phyloP scores from a whole-genome alignment of 2,888 invertebrate genomes.

The Germaria angustata region DNA sequence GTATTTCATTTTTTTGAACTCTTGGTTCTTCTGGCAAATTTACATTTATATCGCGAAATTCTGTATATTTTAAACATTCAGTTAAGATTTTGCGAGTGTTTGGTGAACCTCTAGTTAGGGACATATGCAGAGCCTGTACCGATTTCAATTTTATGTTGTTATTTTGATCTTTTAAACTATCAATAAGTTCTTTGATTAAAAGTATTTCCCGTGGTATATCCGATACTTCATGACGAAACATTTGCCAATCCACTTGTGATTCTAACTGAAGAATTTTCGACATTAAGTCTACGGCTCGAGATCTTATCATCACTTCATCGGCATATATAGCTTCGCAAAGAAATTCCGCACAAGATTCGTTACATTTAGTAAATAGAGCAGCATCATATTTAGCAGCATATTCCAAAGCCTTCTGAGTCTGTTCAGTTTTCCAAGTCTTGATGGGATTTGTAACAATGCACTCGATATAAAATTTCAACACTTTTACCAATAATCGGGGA shows the following conservation, averaged over 20 bases:
- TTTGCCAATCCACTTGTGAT: conserved; percentile 77
- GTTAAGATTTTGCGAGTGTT: conserved; percentile 74
- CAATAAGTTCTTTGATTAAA: conserved; percentile 75
- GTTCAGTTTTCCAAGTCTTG: conserved; percentile 75
- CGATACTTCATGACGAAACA: conserved; percentile 78
- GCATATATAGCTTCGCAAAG: conserved; percentile 74
- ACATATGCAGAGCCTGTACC: conserved; percentile 74
- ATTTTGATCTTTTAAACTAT: conserved; percentile 74
- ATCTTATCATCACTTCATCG: conserved; percentile 76
- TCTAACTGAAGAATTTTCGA: conserved; percentile 75
- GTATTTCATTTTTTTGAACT: conserved; percentile 72
- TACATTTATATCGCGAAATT: conserved; percentile 71
- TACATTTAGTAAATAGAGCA: conserved; percentile 78
- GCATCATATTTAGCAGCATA: conserved; percentile 80
- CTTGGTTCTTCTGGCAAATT: conserved; percentile 70
- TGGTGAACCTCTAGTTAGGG: conserved; percentile 74
- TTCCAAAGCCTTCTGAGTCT: conserved; percentile 75
- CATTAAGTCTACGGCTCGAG: conserved; percentile 76
- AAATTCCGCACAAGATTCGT: conserved; percentile 76
- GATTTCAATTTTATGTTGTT: conserved; percentile 77
- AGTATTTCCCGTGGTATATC: conserved; percentile 77
- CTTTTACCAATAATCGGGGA: conserved; percentile 74
- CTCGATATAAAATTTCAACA: conserved; percentile 76
- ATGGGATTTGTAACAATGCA: conserved; percentile 76
- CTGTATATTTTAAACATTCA: conserved; percentile 74